Evolutionary conservation across 2,113 vertebrate species (phyloP), one percentile per base, ranked within the genome.

Genomic region (Montifringilla adamsi): DNA sequence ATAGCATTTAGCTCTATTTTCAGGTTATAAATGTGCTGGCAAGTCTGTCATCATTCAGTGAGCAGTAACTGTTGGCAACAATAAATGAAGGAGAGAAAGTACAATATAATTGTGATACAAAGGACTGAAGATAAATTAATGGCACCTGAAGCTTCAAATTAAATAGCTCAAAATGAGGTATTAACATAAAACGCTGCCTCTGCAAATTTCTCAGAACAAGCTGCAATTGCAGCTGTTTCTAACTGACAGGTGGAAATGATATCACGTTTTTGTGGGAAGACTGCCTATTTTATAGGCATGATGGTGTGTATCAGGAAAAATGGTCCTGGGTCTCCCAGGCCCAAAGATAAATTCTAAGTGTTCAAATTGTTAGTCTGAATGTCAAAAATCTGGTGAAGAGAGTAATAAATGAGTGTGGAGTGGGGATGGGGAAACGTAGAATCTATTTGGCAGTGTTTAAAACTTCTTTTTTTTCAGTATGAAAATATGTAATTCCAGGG

Each of bases 121-220:
- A 95, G 80, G 72, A 60, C 9, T 47, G 56, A 84, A 78, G 53
- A 90, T 91, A 23, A 84, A 90, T 95, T 93, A 66, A 80, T 39
- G 72, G 49, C 49, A 95, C 87, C 93, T 95, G 88, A 62, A 64
- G 15, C 59, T 94, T 89, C 72, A 75, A 50, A 93, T 93, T 82
- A 88, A 93, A 83, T 80, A 27, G 37, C 41, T 84, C 12, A 87
- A 89, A 95, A 94, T 90, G 37, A 95, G 41, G 13, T 89, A 92
- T 84, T 95, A 92, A 66, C 35, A 66, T 27, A n/a, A 85, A 96
- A 83, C 73, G 52, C 58, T 84, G 60, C 16, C 37, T 93, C 56
- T 85, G 68, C 23, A 72, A 64, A 78, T 95, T 95, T 80, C 46
- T 92, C 63, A 43, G 39, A 41, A 37, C 50, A 93, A 87, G 75